Base-by-base conservation (phyloP, 2,113 vertebrate species). In the Thymallus thymallus region DNA sequence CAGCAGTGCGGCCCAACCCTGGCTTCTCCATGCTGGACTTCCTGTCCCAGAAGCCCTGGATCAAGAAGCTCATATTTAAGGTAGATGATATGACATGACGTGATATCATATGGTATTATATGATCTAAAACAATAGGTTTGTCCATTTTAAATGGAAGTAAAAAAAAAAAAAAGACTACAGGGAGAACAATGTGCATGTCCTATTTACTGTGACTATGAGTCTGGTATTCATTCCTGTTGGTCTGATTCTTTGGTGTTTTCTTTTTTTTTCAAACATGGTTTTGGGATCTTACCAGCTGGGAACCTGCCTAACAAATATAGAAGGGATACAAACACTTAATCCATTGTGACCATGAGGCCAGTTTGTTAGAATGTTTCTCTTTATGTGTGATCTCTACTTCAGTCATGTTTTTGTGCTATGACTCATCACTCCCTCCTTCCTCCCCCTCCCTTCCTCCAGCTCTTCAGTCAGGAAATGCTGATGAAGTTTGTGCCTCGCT, bases 11-110 rank as follows among this genome's bases (percentile, higher is more conserved):
- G 1, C 91, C 93, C 0, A 98, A 95, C 80, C 96, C 97, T 1
- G 96, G 97, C 18, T 99, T 99, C 91, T 99, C 98, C 74, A 88
- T 96, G 93, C 78, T 98, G 87, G 98, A 99, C 91, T 98, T 99
- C 88, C 90, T 99, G 79, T 94, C 97, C 3, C 94, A 97, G 85
- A 95, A 94, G 80, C 94, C 97, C 48, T 97, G 92, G 94, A 93
- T 99, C 87, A 99, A 96, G 88, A 97, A 92, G 65, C 88, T 98
- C 74, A 92, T 98, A 87, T 97, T 98, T 87, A 99, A 99, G 96
- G 96, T 97, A 92, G 86, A 76, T 77, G 46, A 51, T 51, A 4
- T 51, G 3, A 18, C 35, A 41, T 2, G 35, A 41, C 7, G 9
- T 41, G 35, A 41, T 41, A 2, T 10, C 7, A 41, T 41, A 41